A percentile compares a stretch with the other conserved stretches of the same genome.
Conservation (phyloP, 2,113 vertebrate genomes). For the Lophura nycthemera region DNA sequence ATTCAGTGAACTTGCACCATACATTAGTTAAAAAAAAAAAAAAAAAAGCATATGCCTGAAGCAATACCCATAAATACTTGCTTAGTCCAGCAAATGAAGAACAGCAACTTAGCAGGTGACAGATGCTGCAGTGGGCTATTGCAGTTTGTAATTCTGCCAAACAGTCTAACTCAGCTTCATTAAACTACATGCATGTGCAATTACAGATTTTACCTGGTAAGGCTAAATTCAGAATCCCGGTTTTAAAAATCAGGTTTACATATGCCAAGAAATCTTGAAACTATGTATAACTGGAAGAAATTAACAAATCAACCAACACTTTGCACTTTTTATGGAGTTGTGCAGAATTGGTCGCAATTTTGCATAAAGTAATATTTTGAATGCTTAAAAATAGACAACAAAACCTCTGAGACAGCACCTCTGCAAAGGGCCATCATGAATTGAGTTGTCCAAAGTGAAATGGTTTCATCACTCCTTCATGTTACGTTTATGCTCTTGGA, state of each 20-base stretch:
- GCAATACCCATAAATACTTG: not conserved
- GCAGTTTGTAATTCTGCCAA: not conserved
- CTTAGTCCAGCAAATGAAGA: constrained; percentile 26
- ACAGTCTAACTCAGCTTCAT: not conserved
- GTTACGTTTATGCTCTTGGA: not conserved
- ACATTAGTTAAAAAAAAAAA: not conserved
- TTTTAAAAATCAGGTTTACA: not conserved
- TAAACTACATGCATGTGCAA: not conserved
- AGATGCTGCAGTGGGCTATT: not conserved
- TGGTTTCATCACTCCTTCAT: not conserved
- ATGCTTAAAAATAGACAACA: not conserved
- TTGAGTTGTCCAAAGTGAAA: not conserved
- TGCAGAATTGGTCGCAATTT: not conserved
- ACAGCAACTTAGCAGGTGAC: constrained; percentile 9
- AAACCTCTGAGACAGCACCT: not conserved
- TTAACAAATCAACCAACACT: not conserved
- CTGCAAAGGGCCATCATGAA: not conserved
- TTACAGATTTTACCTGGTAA: not conserved
- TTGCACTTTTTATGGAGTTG: not conserved
- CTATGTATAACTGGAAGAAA: not conserved
- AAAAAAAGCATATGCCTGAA: not conserved
- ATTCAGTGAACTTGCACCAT: not conserved
- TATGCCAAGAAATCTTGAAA: not conserved
- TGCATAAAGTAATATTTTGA: not conserved
- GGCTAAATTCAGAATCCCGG: not conserved